phyloP scores from a whole-genome alignment of 2,797 vertebrate genomes.

The Hydrolagus colliei region DNA sequence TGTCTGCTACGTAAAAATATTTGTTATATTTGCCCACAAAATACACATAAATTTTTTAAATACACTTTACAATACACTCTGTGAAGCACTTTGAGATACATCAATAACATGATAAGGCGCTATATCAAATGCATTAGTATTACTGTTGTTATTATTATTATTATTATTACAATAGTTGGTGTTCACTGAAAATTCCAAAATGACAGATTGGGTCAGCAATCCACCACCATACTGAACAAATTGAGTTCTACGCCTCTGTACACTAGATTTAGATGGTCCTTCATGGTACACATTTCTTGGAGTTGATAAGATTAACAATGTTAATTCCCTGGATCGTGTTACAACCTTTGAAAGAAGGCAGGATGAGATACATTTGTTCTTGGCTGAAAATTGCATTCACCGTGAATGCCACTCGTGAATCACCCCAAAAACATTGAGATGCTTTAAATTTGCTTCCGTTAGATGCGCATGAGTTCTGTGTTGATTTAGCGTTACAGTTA shows the following conservation, averaged over 20 bases:
- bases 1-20: too few species aligned
- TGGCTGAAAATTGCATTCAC: background rate
- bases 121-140: too few species aligned
- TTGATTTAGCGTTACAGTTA: too few species aligned
- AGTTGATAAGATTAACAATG: background rate
- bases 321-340: constrained; percentile 3
- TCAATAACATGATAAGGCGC: too few species aligned
- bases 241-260: background rate
- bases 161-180: too few species aligned
- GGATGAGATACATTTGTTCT: background rate
- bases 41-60: too few species aligned
- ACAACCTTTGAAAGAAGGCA: background rate
- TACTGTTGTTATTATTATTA: too few species aligned
- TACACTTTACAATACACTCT: too few species aligned
- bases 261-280: background rate
- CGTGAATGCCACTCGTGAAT: background rate
- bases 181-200: background rate
- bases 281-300: constrained; percentile 3
- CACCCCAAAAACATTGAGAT: background rate
- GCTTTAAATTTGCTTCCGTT: background rate
- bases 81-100: too few species aligned
- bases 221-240: too few species aligned
- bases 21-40: too few species aligned
- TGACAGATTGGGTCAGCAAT: background rate
- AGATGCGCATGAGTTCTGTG: background rate